Evolutionary conservation across 2,888 invertebrate genomes (phyloP), one percentile per base, ranked within the genome.

Genomic region (Pollenia griseotomentosa): DNA sequence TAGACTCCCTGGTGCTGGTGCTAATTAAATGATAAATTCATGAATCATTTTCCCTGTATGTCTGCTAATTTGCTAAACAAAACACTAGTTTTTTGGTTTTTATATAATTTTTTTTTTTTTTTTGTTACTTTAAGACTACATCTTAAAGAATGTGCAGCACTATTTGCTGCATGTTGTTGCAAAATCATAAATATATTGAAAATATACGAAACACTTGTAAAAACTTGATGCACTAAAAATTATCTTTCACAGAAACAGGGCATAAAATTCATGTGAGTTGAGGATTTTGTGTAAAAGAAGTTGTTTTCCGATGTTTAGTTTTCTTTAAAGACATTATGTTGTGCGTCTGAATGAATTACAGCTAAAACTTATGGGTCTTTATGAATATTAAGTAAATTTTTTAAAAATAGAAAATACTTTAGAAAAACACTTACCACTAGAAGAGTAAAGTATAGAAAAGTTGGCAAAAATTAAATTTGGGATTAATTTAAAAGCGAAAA

Each of bases 51-150:
- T 78, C 59, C 46, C 59, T 79, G 19, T 53, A 59, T 40, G 44
- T 73, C 77, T 87, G 83, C 77, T 84, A 87, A 87, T 84, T 83
- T 87, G 86, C 83, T 73, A 77, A 84, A 81, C 66, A 75, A 83
- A 86, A 81, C 71, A 70, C 51, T 9, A 16, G 14, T 10, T 53
- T 46, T 23, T 40, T 55, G 66, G 61, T 19, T 55, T 65, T 23
- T 19, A 48, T 33, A 68, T 8, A 6, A 16, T 19, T 10, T 53
- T 46, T 23, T 40, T 55, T 77, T 79, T 19, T 55, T 65, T 71
- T 5, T 23, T 19, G 53, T 16, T 70, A 6, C 19, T 51, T 10
- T 7, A 6, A 7, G 2, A 2, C 33, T 53, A 16, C 53, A 57
- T 23, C 23, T 19, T 66, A 33, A n/a, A n/a, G 63, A n/a, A 55